Evolutionary conservation across 2,888 invertebrate species (phyloP), one percentile per base, ranked within the genome.

Genomic region (Mycalesis mineus): DNA sequence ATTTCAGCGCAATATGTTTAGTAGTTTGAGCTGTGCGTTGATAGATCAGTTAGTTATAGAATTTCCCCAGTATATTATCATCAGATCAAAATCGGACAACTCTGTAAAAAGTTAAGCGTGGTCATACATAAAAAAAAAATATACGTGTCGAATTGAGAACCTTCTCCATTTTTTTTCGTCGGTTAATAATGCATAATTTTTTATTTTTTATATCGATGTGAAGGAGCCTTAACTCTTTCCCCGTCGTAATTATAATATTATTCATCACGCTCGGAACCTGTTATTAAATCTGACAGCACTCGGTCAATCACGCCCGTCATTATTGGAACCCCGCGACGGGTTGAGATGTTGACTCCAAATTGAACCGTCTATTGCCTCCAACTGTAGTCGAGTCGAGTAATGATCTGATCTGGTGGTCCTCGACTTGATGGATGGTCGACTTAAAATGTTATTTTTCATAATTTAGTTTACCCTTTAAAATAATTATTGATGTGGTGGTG

Each of bases 181-280:
- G n/a, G n/a, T n/a, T n/a, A n/a, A n/a, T n/a, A n/a, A 22, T 22
- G 2, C 22, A 22, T 2, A 9, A 11, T 36, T 36, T 11, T 36
- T 36, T n/a, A n/a, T n/a, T 22, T 22, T 22, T 36, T 11, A 36
- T 36, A 22, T n/a, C 11, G 6, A 6, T 33, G 5, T 33, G 15
- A 15, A 15, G 14, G 11, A 14, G 5, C 14, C 47, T 31, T 33
- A 15, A 31, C 0, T 11, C 29, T 9, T 51, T 51, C 14, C 39
- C 51, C 22, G 41, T 28, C 70, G 66, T 74, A 77, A 80, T 82
- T 80, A 78, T 77, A 76, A 77, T 77, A 77, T 77, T 80, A 79
- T 81, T 80, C 80, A 78, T 77, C 75, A 74, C 64, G 52, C 17
- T 15, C 50, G 31, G 39, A 44, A 47, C 57, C 64, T 58, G 68